Base-by-base conservation (phyloP, 2,113 vertebrate species). In the Otocyon megalotis region DNA sequence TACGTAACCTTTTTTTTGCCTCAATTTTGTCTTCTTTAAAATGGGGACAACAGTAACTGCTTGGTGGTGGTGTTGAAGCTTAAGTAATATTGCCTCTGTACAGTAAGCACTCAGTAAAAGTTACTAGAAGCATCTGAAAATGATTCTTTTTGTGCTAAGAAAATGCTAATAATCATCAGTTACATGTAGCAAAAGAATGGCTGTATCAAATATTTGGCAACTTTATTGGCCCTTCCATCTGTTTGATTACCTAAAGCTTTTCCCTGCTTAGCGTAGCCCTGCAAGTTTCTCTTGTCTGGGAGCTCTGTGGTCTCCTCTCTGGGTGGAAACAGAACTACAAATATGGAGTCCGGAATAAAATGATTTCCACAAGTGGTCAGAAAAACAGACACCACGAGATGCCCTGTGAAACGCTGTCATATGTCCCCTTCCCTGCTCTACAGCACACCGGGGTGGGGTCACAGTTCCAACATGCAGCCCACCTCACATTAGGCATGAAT, bases 21-120 rank as follows among this genome's bases (percentile, higher is more conserved):
- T 77, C 74, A 12, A 32, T 58, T 82, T 87, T 56, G 16, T 56
- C 24, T 83, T 81, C 50, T 87, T 94, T 96, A 85, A 84, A 63
- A 65, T 77, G 20, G 4, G 16, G 53, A 71, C 63, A 71, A 28
- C 2, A 84, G 30, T 93, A 30, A 84, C n/a, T 53, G 22, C 56
- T 15, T 53, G 15, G 0, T 43, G 32, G 9, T 56, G 26, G 6
- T 56, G 58, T 65, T 60, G 53, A 88, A 84, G 48, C n/a, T 93
- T 58, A 60, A 83, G 22, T 22, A 54, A 79, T 24, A 60, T 6
- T 8, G 1, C 53, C 32, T 17, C 22, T 35, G 60, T 54, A 28
- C 1, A 56, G 35, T 32, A 35, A 58, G 13, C 13, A 50, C 22
- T 89, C 24, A 48, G 14, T 54, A 26, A 81, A 80, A n/a, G 30